phyloP scores from a whole-genome alignment of 2,888 invertebrate genomes.

The Ophion ventricosus region DNA sequence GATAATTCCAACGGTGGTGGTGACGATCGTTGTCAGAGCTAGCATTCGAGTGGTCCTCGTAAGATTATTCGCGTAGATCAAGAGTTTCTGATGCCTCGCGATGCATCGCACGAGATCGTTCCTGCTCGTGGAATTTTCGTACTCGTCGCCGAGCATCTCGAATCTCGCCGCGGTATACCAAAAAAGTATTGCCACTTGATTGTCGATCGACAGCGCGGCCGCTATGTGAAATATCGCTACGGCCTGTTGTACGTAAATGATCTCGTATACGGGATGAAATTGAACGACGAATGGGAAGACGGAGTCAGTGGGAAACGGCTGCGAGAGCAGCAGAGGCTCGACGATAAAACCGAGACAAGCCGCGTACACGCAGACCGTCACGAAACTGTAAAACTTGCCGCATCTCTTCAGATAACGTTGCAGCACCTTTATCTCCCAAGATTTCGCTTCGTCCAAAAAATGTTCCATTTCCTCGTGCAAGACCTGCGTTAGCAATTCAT shows the following conservation, averaged over 20 bases:
- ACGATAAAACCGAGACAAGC: slow-evolving; percentile 68
- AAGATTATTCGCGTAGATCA: slow-evolving; percentile 67
- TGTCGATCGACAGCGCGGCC: slow-evolving; percentile 69
- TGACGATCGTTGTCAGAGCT: slow-evolving; percentile 72
- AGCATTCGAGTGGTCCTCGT: slow-evolving; percentile 68
- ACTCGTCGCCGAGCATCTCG: slow-evolving; percentile 71
- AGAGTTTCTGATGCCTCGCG: slow-evolving; percentile 68
- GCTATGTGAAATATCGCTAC: slow-evolving; percentile 72
- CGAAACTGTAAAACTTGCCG: slow-evolving; percentile 68
- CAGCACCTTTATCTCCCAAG: slow-evolving; percentile 66
- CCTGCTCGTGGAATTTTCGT: slow-evolving; percentile 53
- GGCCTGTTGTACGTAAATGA: slow-evolving; percentile 72
- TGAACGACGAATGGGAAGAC: slow-evolving; percentile 76
- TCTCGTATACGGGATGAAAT: slow-evolving; percentile 51
- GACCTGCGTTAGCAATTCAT: slow-evolving; percentile 23
- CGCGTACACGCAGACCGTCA: slow-evolving; percentile 66
- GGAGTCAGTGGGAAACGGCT: slow-evolving; percentile 73
- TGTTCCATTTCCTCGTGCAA: slow-evolving; percentile 62
- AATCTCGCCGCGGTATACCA: slow-evolving; percentile 74
- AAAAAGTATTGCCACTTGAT: slow-evolving; percentile 72
- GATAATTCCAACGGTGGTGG: slow-evolving; percentile 71
- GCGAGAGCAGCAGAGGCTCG: slow-evolving; percentile 71
- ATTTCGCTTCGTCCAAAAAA: slow-evolving; percentile 59
- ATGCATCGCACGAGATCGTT: slow-evolving; percentile 69
- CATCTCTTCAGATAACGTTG: slow-evolving; percentile 73